A percentile compares a stretch with the other conserved stretches of the same genome.
phyloP scores from a whole-genome alignment of 2,113 vertebrate genomes.

The Prunella himalayana region DNA sequence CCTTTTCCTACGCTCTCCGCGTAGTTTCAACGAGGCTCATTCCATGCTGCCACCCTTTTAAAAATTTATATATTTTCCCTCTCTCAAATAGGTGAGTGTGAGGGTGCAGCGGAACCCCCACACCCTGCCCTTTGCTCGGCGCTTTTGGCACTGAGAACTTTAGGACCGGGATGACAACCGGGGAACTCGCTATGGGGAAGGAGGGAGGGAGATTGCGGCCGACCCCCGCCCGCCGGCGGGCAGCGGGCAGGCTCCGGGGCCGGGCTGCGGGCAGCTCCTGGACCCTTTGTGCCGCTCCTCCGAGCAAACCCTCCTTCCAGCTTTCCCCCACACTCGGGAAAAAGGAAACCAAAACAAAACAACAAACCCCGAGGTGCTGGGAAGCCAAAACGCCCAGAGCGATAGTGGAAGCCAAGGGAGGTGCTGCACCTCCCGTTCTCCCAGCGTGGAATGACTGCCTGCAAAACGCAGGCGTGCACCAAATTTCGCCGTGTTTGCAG shows the following conservation, averaged over 20 bases:
- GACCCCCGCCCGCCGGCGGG: not conserved
- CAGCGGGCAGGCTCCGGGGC: not conserved
- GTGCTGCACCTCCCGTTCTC: not conserved
- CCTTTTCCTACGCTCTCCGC: not conserved
- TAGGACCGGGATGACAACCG: not conserved
- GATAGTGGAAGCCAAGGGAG: not conserved
- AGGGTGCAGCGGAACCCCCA: not conserved
- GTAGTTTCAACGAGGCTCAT: not conserved
- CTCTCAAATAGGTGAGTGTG: not conserved
- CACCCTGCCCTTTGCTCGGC: not conserved
- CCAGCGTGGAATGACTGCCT: not conserved
- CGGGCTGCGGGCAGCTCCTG: too few species aligned
- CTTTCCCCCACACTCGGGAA: not conserved
- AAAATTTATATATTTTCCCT: not conserved
- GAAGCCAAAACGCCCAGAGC: not conserved
- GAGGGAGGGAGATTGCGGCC: not conserved
- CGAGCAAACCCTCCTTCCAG: not conserved
- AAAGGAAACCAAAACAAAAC: not conserved
- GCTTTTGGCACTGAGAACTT: not conserved
- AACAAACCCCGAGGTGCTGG: not conserved
- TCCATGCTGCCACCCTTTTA: not conserved
- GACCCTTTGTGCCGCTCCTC: not conserved
- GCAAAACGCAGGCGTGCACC: not conserved
- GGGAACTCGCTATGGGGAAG: not conserved
- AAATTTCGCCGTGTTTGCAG: not conserved